Conservation (phyloP, 2,797 vertebrate genomes). For the Hipposideros larvatus region DNA sequence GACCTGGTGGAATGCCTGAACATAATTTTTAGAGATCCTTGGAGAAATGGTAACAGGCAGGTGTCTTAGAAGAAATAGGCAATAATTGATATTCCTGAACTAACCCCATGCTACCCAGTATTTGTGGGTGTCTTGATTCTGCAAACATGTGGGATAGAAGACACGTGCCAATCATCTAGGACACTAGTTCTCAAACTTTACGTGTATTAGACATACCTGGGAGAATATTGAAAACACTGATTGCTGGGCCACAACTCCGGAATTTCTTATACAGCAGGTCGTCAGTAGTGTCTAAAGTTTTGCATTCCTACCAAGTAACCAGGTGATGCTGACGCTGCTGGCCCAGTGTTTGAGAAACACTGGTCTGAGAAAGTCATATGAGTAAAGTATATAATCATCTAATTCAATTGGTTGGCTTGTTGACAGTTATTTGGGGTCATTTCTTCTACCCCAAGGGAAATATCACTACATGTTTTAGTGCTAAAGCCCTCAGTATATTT, state of each 20-base stretch:
- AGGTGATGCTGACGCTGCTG: too few species aligned
- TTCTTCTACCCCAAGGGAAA: not conserved
- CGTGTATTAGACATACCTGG: not conserved
- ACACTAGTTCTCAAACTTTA: not conserved
- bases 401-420: not conserved
- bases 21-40: not conserved
- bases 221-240: not conserved
- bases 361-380: not conserved
- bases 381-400: not conserved
- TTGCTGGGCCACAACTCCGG: not conserved
- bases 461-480: not conserved
- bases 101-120: not conserved
- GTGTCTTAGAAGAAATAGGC: not conserved
- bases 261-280: not conserved
- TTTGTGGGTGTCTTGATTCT: not conserved
- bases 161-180: not conserved
- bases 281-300: not conserved
- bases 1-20: not conserved
- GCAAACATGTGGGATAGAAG: not conserved
- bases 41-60: not conserved
- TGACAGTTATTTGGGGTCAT: not conserved
- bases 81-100: not conserved
- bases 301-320: not conserved
- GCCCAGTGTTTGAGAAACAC: not conserved
- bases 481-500: not conserved